Base-by-base conservation (phyloP, 2,888 invertebrate genomes). In the Herminia tarsipennalis region DNA sequence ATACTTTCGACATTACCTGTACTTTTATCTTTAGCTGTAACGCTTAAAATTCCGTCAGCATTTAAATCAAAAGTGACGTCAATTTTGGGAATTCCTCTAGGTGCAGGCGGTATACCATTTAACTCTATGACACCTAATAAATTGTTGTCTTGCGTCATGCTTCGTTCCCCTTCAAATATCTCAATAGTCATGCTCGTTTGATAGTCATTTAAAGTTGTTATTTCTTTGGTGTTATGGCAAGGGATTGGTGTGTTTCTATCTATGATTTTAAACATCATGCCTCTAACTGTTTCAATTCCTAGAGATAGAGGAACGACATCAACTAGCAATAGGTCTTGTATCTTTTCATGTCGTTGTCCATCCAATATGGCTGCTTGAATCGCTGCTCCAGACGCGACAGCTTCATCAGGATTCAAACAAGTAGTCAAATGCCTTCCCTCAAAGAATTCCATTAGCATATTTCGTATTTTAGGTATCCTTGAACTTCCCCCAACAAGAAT, bases 231-330 rank as follows among this genome's bases (percentile, higher is more conserved):
- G 2, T 52, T 61, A 1, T 67, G 69, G 40, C 86, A 87, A 9
- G 88, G 88, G 34, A 87, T 82, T 0, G 76, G 63, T 0, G 83
- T 86, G 40, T 87, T 86, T 9, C 74, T 65, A 32, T 85, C 80
- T n/a, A 87, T 67, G 0, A 88, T 69, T 66, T 72, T 83, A 12
- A 66, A 80, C 87, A 88, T 87, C 37, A 85, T 65, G 0, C 87
- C 87, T 60, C 83, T 74, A 0, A 75, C 73, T 1, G 83, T 81
- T 56, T 88, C 87, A 1, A 88, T 69, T 1, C 88, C 88, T 24
- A 88, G 29, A 8, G 87, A 83, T 17, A 87, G 47, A 5, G 87
- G 86, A 1, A 86, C 81, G 0, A 86, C 84, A 21, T 88, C 87
- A 0, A 83, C 71, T 34, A 87, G 53, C 1, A 76, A 38, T 0